Evolutionary conservation across 2,797 vertebrate species (phyloP).

Genomic region (Poeciliopsis infans): DNA sequence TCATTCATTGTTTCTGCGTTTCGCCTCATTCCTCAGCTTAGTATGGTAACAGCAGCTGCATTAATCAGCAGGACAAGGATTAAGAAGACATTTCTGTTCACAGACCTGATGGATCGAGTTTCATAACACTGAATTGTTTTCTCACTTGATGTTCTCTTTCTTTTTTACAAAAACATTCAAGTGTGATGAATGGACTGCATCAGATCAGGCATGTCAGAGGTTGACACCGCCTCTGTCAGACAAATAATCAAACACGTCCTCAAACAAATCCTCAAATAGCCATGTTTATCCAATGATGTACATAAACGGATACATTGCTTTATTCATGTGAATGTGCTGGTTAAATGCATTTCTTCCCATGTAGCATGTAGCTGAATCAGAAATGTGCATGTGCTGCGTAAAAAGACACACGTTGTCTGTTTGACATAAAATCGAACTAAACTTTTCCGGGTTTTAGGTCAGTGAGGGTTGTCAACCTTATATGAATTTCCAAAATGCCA

Average conservation of each 20-base stretch:
- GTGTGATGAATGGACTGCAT: conserved; percentile 72
- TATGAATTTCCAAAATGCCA: not conserved
- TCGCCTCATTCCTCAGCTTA: conserved; percentile 56
- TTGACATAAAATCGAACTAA: not conserved
- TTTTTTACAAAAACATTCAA: conserved; percentile 33
- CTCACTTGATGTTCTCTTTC: conserved; percentile 37
- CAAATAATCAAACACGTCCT: conserved; percentile 60
- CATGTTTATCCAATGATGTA: conserved; percentile 39
- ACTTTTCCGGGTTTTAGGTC: not conserved
- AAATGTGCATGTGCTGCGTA: not conserved
- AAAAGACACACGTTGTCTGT: not conserved
- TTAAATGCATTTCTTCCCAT: not conserved
- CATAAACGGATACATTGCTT: not conserved
- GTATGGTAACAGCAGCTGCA: conserved; percentile 34
- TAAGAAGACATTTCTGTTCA: conserved; percentile 54
- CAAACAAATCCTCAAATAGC: conserved; percentile 57
- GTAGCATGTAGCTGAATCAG: not conserved
- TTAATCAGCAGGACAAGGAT: conserved; percentile 60
- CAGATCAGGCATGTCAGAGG: conserved; percentile 48
- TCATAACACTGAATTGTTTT: conserved; percentile 30
- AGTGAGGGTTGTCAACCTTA: not conserved
- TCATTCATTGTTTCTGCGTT: conserved; percentile 53
- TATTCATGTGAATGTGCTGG: not conserved
- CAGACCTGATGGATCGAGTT: conserved; percentile 46
- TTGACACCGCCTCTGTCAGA: conserved; percentile 52